phyloP scores from a whole-genome alignment of 2,113 vertebrate species.

The Rhinolophus ferrumequinum region DNA sequence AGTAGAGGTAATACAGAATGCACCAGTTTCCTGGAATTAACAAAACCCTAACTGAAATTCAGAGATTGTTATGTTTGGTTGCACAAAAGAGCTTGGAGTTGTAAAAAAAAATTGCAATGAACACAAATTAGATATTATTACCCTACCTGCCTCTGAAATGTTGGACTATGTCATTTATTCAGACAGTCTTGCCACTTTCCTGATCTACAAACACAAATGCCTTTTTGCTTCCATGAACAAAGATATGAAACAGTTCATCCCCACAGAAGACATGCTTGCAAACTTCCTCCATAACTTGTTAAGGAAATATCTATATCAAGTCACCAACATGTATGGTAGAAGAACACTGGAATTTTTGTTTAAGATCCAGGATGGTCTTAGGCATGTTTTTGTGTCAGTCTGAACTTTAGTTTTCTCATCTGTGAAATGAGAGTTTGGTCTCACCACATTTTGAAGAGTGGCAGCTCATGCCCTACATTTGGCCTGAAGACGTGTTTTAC shows the following conservation, averaged over 20 bases:
- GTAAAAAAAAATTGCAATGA: not conserved
- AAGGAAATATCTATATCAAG: not conserved
- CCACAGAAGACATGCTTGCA: not conserved
- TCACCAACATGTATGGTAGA: not conserved
- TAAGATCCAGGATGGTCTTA: not conserved
- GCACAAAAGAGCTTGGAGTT: not conserved
- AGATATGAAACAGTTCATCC: not conserved
- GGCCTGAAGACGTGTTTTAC: not conserved
- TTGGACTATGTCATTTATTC: not conserved
- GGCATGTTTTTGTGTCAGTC: not conserved
- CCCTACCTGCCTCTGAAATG: not conserved
- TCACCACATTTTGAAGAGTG: not conserved
- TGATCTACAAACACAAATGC: not conserved
- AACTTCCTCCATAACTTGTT: not conserved
- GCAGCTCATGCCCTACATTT: not conserved
- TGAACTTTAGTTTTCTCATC: constrained; percentile 10
- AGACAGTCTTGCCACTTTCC: not conserved
- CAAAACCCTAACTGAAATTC: constrained; percentile 33
- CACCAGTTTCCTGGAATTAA: not conserved
- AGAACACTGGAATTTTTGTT: not conserved
- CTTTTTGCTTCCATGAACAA: not conserved
- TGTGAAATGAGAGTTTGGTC: not conserved
- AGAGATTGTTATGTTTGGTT: not conserved
- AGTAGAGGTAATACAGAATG: not conserved
- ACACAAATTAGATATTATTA: not conserved